A percentile compares a stretch with the other conserved stretches of the same genome.
phyloP scores from a whole-genome alignment of 1,140 invertebrate species.

The Drosophila sechellia region DNA sequence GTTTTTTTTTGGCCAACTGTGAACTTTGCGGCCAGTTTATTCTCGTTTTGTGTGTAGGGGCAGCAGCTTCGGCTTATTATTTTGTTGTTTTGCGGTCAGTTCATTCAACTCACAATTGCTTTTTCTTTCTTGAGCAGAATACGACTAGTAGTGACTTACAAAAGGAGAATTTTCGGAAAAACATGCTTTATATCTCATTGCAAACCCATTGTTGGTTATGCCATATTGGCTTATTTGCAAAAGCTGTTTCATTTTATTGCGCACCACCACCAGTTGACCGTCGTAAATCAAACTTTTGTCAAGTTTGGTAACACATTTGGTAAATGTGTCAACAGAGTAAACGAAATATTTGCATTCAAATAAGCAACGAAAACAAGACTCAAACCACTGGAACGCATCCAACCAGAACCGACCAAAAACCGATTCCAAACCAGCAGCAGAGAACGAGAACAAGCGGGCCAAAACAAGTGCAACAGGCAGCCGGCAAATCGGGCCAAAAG shows the following conservation, averaged over 20 bases:
- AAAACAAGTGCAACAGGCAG: constrained; percentile 69
- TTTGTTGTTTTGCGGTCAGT: constrained; percentile 36
- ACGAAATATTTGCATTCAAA: constrained; percentile 52
- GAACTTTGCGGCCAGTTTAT: constrained; percentile 8
- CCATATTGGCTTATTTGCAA: constrained; percentile 15
- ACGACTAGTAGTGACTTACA: constrained; percentile 33
- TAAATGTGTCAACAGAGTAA: constrained; percentile 6
- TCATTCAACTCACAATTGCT: constrained; percentile 66
- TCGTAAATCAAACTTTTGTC: constrained; percentile 34
- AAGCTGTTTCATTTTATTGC: constrained; percentile 11
- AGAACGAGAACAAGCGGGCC: constrained; percentile 27
- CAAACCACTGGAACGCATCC: constrained; percentile 34
- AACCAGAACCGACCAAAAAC: constrained; percentile 19
- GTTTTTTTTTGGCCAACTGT: constrained; percentile 20
- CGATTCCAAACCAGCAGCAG: constrained; percentile 30
- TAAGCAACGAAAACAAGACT: constrained; percentile 40
- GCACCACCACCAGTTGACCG: neutral
- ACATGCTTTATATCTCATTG: constrained; percentile 1
- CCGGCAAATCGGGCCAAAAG: constrained; percentile 53
- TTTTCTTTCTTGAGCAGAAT: constrained; percentile 11
- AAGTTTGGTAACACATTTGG: too few species aligned
- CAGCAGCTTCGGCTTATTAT: constrained; percentile 16
- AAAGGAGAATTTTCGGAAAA: constrained; percentile 9
- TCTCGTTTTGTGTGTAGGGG: constrained; percentile 27
- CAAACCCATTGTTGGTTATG: neutral